These are phyloP conservation scores for Gymnoscelis rufifasciata DNA, from an alignment of 2,888 invertebrate species.

Conservation along the genomic window DNA sequence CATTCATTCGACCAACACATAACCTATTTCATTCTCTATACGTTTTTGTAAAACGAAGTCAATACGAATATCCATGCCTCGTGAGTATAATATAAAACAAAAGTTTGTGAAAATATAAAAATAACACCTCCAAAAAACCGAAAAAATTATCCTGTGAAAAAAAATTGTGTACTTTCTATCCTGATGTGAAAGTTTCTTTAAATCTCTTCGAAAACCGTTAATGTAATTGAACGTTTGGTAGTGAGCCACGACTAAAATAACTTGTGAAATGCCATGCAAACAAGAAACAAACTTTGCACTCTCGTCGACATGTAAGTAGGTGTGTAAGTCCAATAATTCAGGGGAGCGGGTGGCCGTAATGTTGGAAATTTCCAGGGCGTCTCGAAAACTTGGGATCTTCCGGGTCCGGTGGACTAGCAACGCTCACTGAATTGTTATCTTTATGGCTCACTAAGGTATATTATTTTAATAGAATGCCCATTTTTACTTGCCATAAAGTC, in stretches of 20 bases:
- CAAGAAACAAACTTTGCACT: constrained; percentile 69
- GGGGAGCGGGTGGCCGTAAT: constrained; percentile 68
- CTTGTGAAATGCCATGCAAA: constrained; percentile 55
- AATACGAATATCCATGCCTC: too few species aligned
- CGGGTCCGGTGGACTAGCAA: constrained; percentile 53
- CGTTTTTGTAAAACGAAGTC: too few species aligned
- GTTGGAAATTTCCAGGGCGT: constrained; percentile 62
- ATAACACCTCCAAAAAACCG: too few species aligned
- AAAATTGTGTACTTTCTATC: too few species aligned
- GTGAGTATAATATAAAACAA: too few species aligned
- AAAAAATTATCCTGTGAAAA: too few species aligned
- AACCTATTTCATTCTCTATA: too few species aligned
- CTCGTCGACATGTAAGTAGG: constrained; percentile 62
- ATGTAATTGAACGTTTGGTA: constrained; percentile 29
- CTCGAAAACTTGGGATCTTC: constrained; percentile 55
- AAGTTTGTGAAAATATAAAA: too few species aligned
- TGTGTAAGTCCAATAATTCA: constrained; percentile 71
- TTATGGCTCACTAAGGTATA: constrained; percentile 23
- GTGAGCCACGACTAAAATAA: constrained; percentile 39
- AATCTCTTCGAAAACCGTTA: constrained; percentile 23
- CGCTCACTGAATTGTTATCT: constrained; percentile 46
- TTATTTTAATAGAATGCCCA: constrained; percentile 16
- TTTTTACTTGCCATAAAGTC: constrained; percentile 6
- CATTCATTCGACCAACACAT: constrained; percentile 57
- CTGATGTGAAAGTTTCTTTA: too few species aligned